Evolutionary conservation across 2,797 vertebrate species (phyloP), one percentile per base, ranked within the genome.

Genomic region (Nasua narica): DNA sequence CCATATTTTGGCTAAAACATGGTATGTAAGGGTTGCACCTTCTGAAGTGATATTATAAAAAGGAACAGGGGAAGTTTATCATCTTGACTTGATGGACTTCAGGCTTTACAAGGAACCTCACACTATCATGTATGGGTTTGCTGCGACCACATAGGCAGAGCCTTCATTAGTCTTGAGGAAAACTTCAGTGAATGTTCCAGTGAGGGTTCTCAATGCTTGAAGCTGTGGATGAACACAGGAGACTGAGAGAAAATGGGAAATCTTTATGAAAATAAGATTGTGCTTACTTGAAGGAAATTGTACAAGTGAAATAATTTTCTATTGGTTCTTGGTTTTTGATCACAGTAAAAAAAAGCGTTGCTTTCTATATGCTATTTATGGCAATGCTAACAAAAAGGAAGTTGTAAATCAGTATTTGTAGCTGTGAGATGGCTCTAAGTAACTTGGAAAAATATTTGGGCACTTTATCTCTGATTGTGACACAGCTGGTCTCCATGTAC

Each of bases 291-390:
- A 83, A 95, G 54, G 83, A 65, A 89, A 82, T 82, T 69, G 7
- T 32, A 32, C 81, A 78, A 82, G 14, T 76, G 54, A 16, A 85
- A 35, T 3, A 40, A 50, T 87, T 92, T 96, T 92, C n/a, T 83
- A 2, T 69, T 58, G 62, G 77, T 48, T 77, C 18, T 50, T 91
- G 58, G 29, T 62, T 77, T 29, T 78, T 88, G 27, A 82, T 96
- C 50, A 96, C n/a, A 90, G 4, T 40, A 2, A 18, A 15, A 40
- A 83, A 96, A 96, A 96, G 46, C 10, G 35, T 29, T 48, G 74
- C 54, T 92, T 84, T 88, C 94, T 94, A 27, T 54, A 81, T 97
- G 87, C 86, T 87, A 7, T 97, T 95, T 76, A 89, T 46, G 72
- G 35, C 23, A 70, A 43, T 46, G 18, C 54, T 91, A 86, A 70